Base-by-base conservation (phyloP, 92 coral and sea anemone genomes). In the Meandrina meandrites region DNA sequence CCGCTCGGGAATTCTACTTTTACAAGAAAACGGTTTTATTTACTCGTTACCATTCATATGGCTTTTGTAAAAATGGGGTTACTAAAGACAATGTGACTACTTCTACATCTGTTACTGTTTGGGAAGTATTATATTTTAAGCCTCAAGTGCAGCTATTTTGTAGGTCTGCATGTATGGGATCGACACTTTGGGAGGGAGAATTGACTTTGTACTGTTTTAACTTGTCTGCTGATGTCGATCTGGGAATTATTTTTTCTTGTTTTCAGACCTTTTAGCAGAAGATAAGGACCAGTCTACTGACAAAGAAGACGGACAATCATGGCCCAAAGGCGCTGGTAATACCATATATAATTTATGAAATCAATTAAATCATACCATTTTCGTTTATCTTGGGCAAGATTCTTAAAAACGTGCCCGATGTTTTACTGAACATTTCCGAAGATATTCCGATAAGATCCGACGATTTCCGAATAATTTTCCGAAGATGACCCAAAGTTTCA, bases 271-370 rank as follows among this genome's bases (percentile, higher is more conserved):
- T 45, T 30, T 81, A 34, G 85, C 90, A 12, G 88, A 36, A 7
- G 82, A 85, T 60, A 85, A 76, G 32, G 51, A 68, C 81, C 91
- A 83, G 79, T 36, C 87, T 15, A 27, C 53, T 42, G 94, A 92
- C 35, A 78, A 60, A 47, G 84, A 45, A 18, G 94, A 92, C 87
- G 92, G 88, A 2, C 78, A 76, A 22, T 69, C 88, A 5, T 92
- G 90, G 83, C 92, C 94, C 0, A 86, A 72, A n/a, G 81, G 81
- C 48, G 82, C 88, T 47, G 86, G 88, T 81, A 82, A 32, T 31
- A 73, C 22, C 1, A 27, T 18, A 58, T 22, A 5, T 24, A 22
- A 22, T 27, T n/a, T n/a, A 66, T n/a, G 13, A 27, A 34, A 2
- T 6, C 27, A 73, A 21, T 73, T 1, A 22, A 73, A 73, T 37